A percentile compares a stretch with the other conserved stretches of the same genome.
Evolutionary conservation across 2,888 invertebrate genomes (phyloP).

Genomic region (Orthosia gothica): DNA sequence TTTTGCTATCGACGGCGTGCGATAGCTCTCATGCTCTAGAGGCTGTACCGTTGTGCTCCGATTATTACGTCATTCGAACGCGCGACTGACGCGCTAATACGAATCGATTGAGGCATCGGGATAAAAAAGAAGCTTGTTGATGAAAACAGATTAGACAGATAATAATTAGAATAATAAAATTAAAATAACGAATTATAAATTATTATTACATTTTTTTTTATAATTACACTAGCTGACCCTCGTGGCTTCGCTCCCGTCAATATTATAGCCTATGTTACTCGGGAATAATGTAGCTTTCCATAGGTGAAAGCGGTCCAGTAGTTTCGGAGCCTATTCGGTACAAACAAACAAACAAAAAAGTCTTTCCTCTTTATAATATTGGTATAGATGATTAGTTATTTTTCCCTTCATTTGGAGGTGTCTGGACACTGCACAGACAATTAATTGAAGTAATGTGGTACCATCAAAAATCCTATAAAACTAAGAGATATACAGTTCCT

Average conservation of each 20-base stretch:
- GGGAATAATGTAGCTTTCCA: no score
- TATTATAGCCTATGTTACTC: no score
- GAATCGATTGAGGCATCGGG: slow-evolving; percentile 15
- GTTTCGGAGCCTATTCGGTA: no score
- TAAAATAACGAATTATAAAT: no score
- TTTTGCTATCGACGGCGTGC: slow-evolving; percentile 88
- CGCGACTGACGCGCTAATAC: slow-evolving; percentile 46
- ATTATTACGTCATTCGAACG: slow-evolving; percentile 79
- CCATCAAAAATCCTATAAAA: neutral
- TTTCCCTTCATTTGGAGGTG: neutral
- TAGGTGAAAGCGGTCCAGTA: no score
- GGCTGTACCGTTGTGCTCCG: slow-evolving; percentile 79
- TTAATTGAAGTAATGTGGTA: neutral
- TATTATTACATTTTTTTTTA: no score
- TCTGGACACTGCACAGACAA: neutral
- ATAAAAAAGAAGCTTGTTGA: neutral
- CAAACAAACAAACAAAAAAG: no score
- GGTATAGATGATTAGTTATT: no score
- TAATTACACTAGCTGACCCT: no score
- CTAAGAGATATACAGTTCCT: neutral
- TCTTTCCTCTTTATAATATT: no score
- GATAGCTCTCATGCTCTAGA: slow-evolving; percentile 82
- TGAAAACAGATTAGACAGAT: neutral
- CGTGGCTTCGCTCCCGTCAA: no score
- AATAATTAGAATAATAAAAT: neutral